Evolutionary conservation across 53 echinoderm and acorn worm genomes (phyloP).

Genomic region (Holothuria scabra): DNA sequence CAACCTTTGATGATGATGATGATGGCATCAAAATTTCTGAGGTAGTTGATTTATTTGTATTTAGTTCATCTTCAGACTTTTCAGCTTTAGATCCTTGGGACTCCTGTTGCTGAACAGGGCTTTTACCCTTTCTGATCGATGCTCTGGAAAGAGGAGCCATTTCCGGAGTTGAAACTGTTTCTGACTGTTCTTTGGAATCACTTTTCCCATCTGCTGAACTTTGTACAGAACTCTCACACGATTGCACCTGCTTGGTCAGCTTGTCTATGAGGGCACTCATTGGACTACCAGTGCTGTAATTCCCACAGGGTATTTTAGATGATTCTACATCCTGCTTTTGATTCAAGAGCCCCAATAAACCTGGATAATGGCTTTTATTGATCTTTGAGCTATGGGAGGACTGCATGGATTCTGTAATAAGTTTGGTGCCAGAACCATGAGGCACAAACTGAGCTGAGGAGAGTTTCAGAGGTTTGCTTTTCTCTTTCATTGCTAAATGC

Average conservation of each 20-base stretch:
- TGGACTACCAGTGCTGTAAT: slow-evolving; percentile 34
- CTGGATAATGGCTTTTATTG: slow-evolving; percentile 5
- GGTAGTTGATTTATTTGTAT: background rate
- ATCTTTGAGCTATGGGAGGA: slow-evolving; percentile 17
- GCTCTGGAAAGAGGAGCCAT: slow-evolving; percentile 6
- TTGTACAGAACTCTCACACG: background rate
- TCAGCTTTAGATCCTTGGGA: background rate
- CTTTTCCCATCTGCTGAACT: background rate
- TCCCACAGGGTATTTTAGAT: background rate
- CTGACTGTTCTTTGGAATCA: background rate
- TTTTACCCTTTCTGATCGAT: slow-evolving; percentile 6
- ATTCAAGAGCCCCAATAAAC: slow-evolving; percentile 19
- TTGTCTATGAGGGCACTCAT: slow-evolving; percentile 22
- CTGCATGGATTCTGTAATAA: slow-evolving; percentile 45
- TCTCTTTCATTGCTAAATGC: slow-evolving; percentile 48
- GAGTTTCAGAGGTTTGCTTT: slow-evolving; percentile 45
- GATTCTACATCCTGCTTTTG: background rate
- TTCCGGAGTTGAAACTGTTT: too few relatives aligned
- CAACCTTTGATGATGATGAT: background rate
- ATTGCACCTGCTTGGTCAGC: slow-evolving; percentile 3
- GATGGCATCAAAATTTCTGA: background rate
- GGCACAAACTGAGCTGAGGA: slow-evolving; percentile 48
- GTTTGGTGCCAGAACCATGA: slow-evolving; percentile 40
- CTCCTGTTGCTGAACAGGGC: slow-evolving; percentile 5
- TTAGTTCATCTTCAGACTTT: background rate